Evolutionary conservation across 2,797 vertebrate genomes (phyloP).

Genomic region (Sebastes trivittatus): DNA sequence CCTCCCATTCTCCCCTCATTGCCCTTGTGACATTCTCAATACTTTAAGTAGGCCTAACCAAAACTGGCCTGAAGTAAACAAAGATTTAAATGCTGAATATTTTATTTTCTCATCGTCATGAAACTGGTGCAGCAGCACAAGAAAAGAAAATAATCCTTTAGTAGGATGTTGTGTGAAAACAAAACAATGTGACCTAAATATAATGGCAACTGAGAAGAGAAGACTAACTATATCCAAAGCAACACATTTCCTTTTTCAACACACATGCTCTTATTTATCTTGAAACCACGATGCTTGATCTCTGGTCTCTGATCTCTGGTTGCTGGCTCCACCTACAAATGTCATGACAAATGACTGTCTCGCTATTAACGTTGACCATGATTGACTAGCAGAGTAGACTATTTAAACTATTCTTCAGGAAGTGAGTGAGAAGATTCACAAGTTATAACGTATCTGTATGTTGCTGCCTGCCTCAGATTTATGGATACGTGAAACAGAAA

Average conservation of each 20-base stretch:
- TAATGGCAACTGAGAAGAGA: not conserved
- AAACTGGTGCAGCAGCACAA: not conserved
- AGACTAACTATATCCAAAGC: not conserved
- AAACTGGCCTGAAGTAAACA: not conserved
- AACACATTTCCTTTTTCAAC: not conserved
- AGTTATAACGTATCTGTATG: too few relatives aligned
- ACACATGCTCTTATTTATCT: not conserved
- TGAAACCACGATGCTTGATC: not conserved
- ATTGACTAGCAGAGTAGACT: too few relatives aligned
- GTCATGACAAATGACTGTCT: not conserved
- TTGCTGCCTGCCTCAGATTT: not conserved
- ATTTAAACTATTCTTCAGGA: too few relatives aligned
- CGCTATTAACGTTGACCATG: too few relatives aligned
- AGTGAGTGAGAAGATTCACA: too few relatives aligned
- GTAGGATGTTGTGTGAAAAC: not conserved
- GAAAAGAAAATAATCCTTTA: not conserved
- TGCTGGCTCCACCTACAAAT: not conserved
- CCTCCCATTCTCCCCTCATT: too few relatives aligned
- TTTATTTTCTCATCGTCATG: not conserved
- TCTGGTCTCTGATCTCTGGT: not conserved
- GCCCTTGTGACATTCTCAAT: too few relatives aligned
- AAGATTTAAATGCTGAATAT: not conserved
- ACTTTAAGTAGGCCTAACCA: not conserved
- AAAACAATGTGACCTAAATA: not conserved
- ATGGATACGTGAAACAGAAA: not conserved